Evolutionary conservation across 2,113 vertebrate genomes (phyloP), one percentile per base, ranked within the genome.

Genomic region (Thinocorus orbignyianus): DNA sequence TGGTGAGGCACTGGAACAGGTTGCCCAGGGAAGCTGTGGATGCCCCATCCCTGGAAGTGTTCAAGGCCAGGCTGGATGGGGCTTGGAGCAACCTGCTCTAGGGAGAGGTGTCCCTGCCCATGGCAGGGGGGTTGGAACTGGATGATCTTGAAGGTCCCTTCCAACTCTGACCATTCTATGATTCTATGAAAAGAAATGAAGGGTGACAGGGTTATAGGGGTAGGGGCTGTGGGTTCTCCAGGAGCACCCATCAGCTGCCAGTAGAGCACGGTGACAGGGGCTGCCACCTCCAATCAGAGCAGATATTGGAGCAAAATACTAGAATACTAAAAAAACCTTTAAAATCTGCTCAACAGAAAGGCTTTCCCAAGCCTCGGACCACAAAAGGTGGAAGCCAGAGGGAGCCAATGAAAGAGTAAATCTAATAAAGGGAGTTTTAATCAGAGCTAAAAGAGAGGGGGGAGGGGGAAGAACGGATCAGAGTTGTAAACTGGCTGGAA

Each of bases 351-450:
- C 73, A 83, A 4, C 8, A 10, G 55, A 89, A 94, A 85, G 65
- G 39, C 31, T 57, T 84, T 90, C 72, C 46, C 30, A 17, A 55
- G 60, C 54, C 86, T 84, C 42, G 42, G 39, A 11, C 81, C 76
- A 60, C 48, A 68, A 83, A 77, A 86, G n/a, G 51, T 54, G 49
- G 68, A 91, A 88, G 94, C 74, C 81, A 95, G 94, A 92, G 71
- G 11, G 61, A 91, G 16, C 16, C 3, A 3, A 79, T 70, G 69
- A 92, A 93, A 80, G 69, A 88, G 44, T 30, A 84, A 88, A 88
- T 79, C 49, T 93, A 95, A 95, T 86, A 93, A 92, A 88, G n/a
- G 28, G 42, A 88, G 55, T 80, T 91, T 81, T 93, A 94, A 90
- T 86, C 84, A 64, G 78, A 68, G 81, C 2, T 9, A 37, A 68